Evolutionary conservation across 2,888 invertebrate species (phyloP), one percentile per base, ranked within the genome.

Genomic region (Rutpela maculata): DNA sequence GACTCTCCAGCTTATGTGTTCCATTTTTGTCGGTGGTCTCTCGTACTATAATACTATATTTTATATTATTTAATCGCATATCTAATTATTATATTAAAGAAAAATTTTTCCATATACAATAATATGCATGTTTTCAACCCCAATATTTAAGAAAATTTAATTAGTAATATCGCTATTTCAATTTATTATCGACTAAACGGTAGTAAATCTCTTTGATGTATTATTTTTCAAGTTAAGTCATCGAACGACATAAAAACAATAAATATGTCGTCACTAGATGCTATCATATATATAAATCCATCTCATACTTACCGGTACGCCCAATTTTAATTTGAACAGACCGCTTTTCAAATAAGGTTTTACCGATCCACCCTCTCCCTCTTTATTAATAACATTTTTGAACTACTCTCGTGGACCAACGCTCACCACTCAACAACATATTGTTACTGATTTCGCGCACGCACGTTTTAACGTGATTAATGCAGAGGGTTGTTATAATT

Each of bases 401-500:
- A 67, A 55, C 26, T n/a, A 22, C 70, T 70, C 70, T 70, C 5
- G 70, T 57, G 50, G 74, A 65, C 57, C 74, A 60, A 57, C 74
- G 67, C 19, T 74, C n/a, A 65, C 67, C 67, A 74, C 68, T 74
- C 67, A 67, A 67, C 62, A 19, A 60, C 43, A 65, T 59, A 67
- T 74, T 74, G 74, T 74, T 74, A 67, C 67, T 55, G 43, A 67
- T 59, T 43, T 31, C 31, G 67, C 67, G 55, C 74, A 74, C 66
- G 74, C 67, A 74, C 66, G 26, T 56, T 66, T 74, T 67, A 67
- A 67, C 72, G 72, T 62, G 43, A 63, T 72, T 72, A 72, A 72
- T 62, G 50, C 63, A 63, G 72, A 55, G 72, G 72, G 50, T 72
- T 12, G 50, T 50, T 55, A 31, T 63, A 59, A 72, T 63, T 63